Evolutionary conservation across 2,797 vertebrate species (phyloP), one percentile per base, ranked within the genome.

Genomic region (Trematomus bernacchii): DNA sequence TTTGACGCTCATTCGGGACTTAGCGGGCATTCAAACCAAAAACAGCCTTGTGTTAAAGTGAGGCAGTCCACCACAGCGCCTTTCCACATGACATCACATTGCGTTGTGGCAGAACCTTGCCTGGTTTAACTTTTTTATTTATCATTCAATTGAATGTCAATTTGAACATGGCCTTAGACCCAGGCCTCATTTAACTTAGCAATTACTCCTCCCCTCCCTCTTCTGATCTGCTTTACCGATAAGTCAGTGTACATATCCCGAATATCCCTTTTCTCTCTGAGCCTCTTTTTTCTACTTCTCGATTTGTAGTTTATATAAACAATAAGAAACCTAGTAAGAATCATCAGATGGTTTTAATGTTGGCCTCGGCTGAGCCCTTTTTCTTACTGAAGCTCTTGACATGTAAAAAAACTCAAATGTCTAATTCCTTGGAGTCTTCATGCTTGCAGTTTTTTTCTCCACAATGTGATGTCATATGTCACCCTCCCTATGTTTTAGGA

Each of bases 251-350:
- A 57, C 58, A 70, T 61, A 44, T 74, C n/a, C 57, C 77, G 48
- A 62, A 1, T 73, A 76, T 23, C 21, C 21, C 42, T 69, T 66
- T 54, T 18, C 46, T 64, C 27, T 60, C 62, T 9, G 0, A 27
- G 8, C 16, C 30, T 66, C 52, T 10, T 43, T 48, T 83, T 66
- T 77, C 55, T 65, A 51, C 51, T 71, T 57, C 50, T 13, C 37
- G 19, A 47, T 58, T 62, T 65, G 16, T 71, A 76, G 65, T 77
- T 77, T 86, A 75, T 63, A 75, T 79, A 79, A 63, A 86, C 54
- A 72, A 66, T 66, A 82, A 44, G 23, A 58, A 66, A 77, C 42
- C 43, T 64, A 75, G 58, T 78, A 42, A 42, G 37, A 65, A 64
- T 79, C 61, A 76, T 77, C 43, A 63, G 33, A 71, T 61, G 51